A percentile compares a stretch with the other conserved stretches of the same genome.
phyloP scores from a whole-genome alignment of 2,888 invertebrate species.

The Drosophila antonietae region DNA sequence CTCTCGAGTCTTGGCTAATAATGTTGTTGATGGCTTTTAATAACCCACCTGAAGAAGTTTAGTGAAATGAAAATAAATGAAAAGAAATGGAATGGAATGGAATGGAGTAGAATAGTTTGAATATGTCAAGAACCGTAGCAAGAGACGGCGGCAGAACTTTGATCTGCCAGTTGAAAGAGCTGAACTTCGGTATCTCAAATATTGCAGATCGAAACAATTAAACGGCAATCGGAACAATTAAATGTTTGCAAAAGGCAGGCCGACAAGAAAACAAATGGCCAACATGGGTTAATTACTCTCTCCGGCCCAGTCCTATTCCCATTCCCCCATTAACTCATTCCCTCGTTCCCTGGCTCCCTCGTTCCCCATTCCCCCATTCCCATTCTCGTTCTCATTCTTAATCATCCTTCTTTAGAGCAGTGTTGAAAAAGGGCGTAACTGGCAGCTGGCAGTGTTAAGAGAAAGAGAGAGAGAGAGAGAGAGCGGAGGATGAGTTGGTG shows the following conservation, averaged over 20 bases:
- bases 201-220: constrained; percentile 69
- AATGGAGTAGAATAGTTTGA: constrained; percentile 59
- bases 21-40: constrained; percentile 60
- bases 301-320: constrained; percentile 18
- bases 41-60: constrained; percentile 51
- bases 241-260: constrained; percentile 69
- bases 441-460: constrained; percentile 27
- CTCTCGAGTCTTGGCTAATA: constrained; percentile 27
- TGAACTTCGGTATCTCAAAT: constrained; percentile 66
- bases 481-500: constrained; percentile 18
- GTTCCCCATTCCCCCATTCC: constrained; percentile 10
- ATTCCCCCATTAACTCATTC: constrained; percentile 19
- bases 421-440: constrained; percentile 66
- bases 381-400: constrained; percentile 19
- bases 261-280: constrained; percentile 43
- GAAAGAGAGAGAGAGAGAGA: constrained; percentile 1
- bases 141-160: constrained; percentile 56
- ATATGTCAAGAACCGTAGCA: constrained; percentile 76
- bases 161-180: constrained; percentile 46
- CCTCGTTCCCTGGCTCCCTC: constrained; percentile 1
- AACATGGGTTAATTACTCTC: constrained; percentile 74
- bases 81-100: constrained; percentile 13
- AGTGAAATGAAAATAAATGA: constrained; percentile 32
- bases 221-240: constrained; percentile 78
- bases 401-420: constrained; percentile 30